Percentiles rank a stretch among this genome's conserved stretches.
Conservation (phyloP, 2,113 vertebrate genomes). For the Mystacornis crossleyi region DNA sequence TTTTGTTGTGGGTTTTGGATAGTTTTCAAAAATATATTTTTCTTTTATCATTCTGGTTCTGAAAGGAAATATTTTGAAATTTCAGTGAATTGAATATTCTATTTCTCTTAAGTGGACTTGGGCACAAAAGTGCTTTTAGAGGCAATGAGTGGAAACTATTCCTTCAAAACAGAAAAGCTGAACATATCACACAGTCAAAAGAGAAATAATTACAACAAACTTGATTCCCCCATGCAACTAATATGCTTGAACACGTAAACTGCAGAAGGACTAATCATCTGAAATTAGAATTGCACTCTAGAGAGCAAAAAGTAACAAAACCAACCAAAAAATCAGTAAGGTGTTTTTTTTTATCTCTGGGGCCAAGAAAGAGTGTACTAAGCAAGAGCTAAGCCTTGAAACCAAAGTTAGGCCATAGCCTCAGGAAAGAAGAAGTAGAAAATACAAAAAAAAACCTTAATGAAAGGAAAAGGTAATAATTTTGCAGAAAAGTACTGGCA, state of each 20-base stretch:
- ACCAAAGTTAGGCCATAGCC: not conserved
- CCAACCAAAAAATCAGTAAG: accelerated
- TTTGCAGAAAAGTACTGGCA: not conserved
- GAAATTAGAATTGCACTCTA: not conserved
- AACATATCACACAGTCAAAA: not conserved
- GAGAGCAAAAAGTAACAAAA: not conserved
- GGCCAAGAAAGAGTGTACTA: not conserved
- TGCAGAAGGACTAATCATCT: not conserved
- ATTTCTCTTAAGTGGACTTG: not conserved
- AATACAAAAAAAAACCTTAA: not conserved
- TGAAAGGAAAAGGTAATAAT: not conserved
- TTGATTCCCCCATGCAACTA: accelerated
- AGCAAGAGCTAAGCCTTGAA: not conserved
- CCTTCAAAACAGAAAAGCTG: not conserved
- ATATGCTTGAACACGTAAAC: not conserved
- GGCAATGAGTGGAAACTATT: not conserved
- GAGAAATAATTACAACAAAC: not conserved
- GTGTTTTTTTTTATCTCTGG: not conserved
- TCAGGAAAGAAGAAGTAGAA: not conserved
- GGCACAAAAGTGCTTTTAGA: not conserved
- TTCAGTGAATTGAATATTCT: not conserved
- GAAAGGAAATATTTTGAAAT: not conserved
- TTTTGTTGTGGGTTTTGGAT: not conserved
- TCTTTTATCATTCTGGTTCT: not conserved
- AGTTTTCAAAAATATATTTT: not conserved